Evolutionary conservation across 92 coral and sea anemone species (phyloP).

Genomic region (Ricordea florida): DNA sequence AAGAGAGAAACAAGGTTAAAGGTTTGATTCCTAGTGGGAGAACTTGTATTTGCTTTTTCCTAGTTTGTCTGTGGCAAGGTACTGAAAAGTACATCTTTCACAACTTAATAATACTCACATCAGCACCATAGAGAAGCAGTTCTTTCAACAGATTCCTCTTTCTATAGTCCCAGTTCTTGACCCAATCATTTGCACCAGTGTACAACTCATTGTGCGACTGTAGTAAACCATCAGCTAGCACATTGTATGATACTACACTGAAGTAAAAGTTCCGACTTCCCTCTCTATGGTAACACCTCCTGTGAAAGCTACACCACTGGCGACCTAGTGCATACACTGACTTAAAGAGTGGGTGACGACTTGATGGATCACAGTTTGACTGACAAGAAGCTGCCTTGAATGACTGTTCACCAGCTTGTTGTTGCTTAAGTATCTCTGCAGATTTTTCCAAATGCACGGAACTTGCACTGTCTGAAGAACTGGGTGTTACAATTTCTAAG

Average conservation of each 20-base stretch:
- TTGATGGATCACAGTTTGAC: not conserved
- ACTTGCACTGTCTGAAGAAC: too few relatives aligned
- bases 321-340: constrained; percentile 49
- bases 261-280: constrained; percentile 55
- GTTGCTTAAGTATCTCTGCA: not conserved
- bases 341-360: constrained; percentile 27
- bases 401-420: not conserved
- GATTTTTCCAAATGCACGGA: too few relatives aligned
- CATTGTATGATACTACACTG: constrained; percentile 82
- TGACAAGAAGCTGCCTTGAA: not conserved
- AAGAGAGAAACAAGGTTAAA: too few relatives aligned
- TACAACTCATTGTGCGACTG: constrained; percentile 66
- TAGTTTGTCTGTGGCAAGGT: too few relatives aligned
- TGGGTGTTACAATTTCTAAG: too few relatives aligned
- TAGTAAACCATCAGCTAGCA: constrained; percentile 81
- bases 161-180: constrained; percentile 88
- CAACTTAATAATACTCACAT: constrained; percentile 62
- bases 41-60: too few relatives aligned
- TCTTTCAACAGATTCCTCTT: constrained; percentile 80
- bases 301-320: constrained; percentile 22
- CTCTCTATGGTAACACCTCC: constrained; percentile 16
- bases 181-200: constrained; percentile 58
- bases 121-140: constrained; percentile 79
- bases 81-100: too few relatives aligned
- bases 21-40: too few relatives aligned